Conservation (phyloP, 2,797 vertebrate genomes). For the Pangasius djambal region DNA sequence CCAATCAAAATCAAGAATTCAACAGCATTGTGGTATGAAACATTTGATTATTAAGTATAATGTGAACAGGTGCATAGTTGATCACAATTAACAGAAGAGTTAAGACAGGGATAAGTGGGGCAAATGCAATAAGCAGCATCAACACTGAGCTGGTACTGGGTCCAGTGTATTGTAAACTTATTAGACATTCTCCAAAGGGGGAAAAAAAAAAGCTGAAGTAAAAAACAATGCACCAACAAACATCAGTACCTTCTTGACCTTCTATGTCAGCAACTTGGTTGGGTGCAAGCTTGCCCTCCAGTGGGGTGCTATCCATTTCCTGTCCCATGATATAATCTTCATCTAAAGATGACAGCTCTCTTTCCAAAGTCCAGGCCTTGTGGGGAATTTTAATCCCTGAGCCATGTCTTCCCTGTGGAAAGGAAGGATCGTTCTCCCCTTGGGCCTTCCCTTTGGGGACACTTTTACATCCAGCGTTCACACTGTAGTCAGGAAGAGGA, state of each 20-base stretch:
- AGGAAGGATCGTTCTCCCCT: conserved; percentile 76
- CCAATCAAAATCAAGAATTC: neutral
- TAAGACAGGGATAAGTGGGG: neutral
- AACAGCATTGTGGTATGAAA: neutral
- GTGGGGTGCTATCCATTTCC: conserved; percentile 66
- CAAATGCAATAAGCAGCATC: neutral
- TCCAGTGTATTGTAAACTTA: neutral
- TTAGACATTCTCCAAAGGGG: neutral
- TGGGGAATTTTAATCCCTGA: conserved; percentile 79
- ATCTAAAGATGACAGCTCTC: conserved; percentile 85
- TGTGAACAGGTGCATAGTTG: neutral
- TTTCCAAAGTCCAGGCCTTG: conserved; percentile 90
- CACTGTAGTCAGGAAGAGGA: conserved; percentile 88
- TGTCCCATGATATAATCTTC: conserved; percentile 74
- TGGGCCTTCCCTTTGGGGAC: conserved; percentile 82
- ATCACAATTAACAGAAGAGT: neutral
- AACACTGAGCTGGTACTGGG: neutral
- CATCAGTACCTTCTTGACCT: conserved; percentile 75
- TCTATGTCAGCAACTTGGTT: conserved; percentile 64
- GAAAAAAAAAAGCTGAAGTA: neutral
- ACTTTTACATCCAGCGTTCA: conserved; percentile 82
- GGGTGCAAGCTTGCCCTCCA: conserved; percentile 69
- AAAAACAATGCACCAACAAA: neutral
- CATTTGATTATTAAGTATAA: neutral
- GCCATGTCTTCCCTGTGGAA: conserved; percentile 76